phyloP scores from a whole-genome alignment of 2,113 vertebrate species.

The Urocitellus parryii region DNA sequence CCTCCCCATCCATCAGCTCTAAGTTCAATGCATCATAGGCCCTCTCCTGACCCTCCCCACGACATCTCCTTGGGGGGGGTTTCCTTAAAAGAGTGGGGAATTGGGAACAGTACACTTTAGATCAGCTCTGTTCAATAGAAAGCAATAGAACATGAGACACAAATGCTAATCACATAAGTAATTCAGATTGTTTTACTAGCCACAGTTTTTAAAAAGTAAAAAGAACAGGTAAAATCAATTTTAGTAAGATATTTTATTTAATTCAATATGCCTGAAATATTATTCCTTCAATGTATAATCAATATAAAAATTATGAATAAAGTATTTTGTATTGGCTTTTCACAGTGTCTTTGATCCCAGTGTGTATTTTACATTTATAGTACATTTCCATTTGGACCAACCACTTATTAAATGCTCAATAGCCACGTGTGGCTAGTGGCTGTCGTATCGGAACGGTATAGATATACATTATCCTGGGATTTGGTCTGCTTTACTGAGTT shows the following conservation, averaged over 20 bases:
- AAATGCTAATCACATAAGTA: background rate
- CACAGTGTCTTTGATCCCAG: background rate
- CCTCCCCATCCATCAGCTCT: background rate
- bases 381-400: background rate
- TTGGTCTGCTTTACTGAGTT: background rate
- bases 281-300: conserved; percentile 20
- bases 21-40: background rate
- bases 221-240: conserved; percentile 27
- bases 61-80: background rate
- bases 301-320: conserved; percentile 6
- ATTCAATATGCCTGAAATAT: conserved; percentile 14
- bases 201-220: conserved; percentile 19
- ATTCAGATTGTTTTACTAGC: background rate
- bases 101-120: background rate
- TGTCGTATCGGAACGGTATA: background rate
- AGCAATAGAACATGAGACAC: background rate
- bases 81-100: background rate
- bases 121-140: background rate
- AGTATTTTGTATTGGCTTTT: background rate
- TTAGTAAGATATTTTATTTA: conserved; percentile 57
- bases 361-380: background rate
- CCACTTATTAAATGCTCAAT: background rate
- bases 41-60: background rate
- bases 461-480: background rate
- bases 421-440: background rate